phyloP scores from a whole-genome alignment of 1,140 invertebrate genomes.

The Ladona fulva region DNA sequence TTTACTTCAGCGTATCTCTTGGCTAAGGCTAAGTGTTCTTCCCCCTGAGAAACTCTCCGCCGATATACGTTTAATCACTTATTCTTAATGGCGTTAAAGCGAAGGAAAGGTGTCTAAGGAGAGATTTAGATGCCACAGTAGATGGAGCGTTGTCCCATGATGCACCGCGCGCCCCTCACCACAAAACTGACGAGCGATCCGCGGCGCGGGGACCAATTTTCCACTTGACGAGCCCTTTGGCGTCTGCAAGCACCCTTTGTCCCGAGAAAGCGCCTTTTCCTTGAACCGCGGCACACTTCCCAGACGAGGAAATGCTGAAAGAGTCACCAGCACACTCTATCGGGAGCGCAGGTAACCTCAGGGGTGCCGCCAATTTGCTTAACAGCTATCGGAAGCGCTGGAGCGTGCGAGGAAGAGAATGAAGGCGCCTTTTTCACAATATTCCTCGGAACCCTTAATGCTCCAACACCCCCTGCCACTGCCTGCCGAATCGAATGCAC shows the following conservation, averaged over 20 bases:
- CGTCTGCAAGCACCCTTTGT: background rate
- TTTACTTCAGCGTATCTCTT: no score
- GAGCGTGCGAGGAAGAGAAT: background rate
- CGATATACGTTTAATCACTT: no score
- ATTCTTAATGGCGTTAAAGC: no score
- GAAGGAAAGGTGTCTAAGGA: no score
- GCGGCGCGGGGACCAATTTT: background rate
- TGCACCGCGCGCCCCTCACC: background rate
- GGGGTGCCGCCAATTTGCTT: constrained; percentile 6
- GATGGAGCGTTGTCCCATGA: background rate
- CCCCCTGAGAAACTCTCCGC: no score
- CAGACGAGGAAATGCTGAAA: background rate
- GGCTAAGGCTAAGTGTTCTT: no score
- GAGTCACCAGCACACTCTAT: background rate
- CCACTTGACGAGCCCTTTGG: background rate
- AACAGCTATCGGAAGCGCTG: constrained; percentile 1
- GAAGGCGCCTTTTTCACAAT: background rate
- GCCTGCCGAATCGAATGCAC: no score
- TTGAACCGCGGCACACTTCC: background rate
- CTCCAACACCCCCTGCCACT: no score
- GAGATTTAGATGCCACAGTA: no score
- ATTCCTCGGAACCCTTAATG: no score
- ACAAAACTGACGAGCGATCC: background rate
- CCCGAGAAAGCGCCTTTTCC: background rate
- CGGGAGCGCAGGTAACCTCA: background rate